These are phyloP conservation scores for Callocephalon fimbriatum DNA, from an alignment of 2,113 vertebrate species.

Conservation along the genomic window DNA sequence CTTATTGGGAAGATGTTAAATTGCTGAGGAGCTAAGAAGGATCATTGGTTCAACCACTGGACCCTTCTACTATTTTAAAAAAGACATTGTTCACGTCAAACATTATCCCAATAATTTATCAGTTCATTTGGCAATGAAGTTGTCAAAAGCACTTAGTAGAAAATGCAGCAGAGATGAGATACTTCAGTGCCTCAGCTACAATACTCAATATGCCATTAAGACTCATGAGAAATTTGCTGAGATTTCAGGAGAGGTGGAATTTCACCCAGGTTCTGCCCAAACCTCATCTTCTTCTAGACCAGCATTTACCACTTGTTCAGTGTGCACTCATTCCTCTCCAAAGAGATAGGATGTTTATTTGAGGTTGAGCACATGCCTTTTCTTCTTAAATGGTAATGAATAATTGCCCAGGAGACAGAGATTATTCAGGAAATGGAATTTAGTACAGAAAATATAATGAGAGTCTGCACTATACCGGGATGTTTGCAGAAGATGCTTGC, in stretches of 20 bases:
- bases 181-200: not conserved
- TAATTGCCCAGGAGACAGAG: not conserved
- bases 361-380: not conserved
- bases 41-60: not conserved
- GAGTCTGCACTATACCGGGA: not conserved
- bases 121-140: not conserved
- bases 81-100: not conserved
- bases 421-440: slow-evolving; percentile 14
- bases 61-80: not conserved
- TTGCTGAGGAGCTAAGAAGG: not conserved
- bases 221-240: not conserved
- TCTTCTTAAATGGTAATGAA: slow-evolving; percentile 26
- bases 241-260: not conserved
- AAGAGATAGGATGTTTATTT: not conserved
- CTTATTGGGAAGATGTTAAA: not conserved
- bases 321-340: not conserved
- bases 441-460: slow-evolving; percentile 18
- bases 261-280: not conserved
- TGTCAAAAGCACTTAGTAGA: not conserved
- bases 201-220: not conserved
- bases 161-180: not conserved
- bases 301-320: not conserved
- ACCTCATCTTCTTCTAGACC: not conserved
- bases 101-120: not conserved
- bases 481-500: not conserved